Evolutionary conservation across 2,113 vertebrate species (phyloP).

Genomic region (Micromys minutus): DNA sequence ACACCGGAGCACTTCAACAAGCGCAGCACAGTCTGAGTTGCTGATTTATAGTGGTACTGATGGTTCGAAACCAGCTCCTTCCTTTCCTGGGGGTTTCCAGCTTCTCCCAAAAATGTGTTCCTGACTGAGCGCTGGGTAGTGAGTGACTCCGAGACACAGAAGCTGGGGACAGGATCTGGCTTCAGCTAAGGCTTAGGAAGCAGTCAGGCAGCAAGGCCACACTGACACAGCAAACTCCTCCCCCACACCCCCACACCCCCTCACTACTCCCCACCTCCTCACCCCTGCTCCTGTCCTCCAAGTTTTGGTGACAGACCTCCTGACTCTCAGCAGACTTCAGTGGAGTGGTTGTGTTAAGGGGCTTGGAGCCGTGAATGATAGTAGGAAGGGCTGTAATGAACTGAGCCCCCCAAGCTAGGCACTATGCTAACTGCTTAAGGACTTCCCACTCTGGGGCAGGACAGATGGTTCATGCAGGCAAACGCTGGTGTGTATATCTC

Average conservation of each 20-base stretch:
- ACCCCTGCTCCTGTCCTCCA: too few relatives aligned
- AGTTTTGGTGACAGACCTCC: neutral
- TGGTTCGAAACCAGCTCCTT: slow-evolving; percentile 63
- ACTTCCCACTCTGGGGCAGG: neutral
- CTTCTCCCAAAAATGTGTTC: neutral
- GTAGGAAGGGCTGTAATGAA: neutral
- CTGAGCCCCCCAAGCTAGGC: neutral
- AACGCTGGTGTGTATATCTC: neutral
- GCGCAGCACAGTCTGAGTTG: slow-evolving; percentile 48
- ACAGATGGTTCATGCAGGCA: too few relatives aligned
- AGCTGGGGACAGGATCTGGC: neutral
- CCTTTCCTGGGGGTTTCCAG: neutral
- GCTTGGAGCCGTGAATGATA: neutral
- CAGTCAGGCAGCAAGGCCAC: neutral
- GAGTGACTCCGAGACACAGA: neutral
- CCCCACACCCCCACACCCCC: neutral
- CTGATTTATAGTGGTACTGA: slow-evolving; percentile 65
- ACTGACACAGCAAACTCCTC: neutral
- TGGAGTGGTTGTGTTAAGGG: neutral
- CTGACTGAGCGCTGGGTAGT: neutral
- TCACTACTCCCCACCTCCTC: too few relatives aligned
- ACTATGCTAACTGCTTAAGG: neutral
- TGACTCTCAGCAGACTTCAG: neutral
- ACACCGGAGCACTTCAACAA: slow-evolving; percentile 3
- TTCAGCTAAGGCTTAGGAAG: neutral